A percentile compares a stretch with the other conserved stretches of the same genome.
These are phyloP conservation scores for Psittacula derbiana DNA, from an alignment of 2,797 vertebrate genomes.

Conservation along the genomic window DNA sequence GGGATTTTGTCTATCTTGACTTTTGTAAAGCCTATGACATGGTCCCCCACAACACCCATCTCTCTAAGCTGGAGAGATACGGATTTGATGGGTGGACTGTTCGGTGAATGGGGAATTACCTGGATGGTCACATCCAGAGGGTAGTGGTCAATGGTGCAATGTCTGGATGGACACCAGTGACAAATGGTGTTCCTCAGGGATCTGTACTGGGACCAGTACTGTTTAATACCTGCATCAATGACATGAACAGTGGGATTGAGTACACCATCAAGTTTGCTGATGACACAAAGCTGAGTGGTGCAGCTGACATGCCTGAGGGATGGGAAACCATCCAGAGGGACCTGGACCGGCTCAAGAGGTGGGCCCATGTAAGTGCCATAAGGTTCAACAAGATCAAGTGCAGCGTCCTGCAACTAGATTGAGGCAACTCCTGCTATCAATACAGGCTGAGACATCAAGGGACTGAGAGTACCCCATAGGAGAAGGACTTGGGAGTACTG, in stretches of 20 bases:
- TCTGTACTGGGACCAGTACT: background rate
- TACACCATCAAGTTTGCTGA: background rate
- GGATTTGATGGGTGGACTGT: background rate
- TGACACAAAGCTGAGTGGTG: background rate
- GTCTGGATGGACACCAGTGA: background rate
- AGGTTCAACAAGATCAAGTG: background rate
- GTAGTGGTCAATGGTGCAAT: background rate
- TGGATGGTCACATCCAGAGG: background rate
- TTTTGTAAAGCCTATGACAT: background rate
- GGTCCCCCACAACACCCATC: background rate
- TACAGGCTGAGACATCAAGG: background rate
- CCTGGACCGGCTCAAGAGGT: background rate
- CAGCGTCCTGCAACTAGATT: background rate
- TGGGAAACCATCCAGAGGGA: background rate
- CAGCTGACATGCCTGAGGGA: background rate
- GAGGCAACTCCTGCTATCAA: background rate
- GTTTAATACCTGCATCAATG: background rate
- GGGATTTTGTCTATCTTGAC: background rate
- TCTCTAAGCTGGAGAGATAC: background rate
- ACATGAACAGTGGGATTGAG: background rate
- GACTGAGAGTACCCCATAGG: background rate
- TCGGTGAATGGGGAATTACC: background rate
- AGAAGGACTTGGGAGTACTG: background rate
- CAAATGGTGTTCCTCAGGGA: background rate
- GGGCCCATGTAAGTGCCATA: background rate